These are phyloP conservation scores for Ditula angustiorana DNA, from an alignment of 2,888 invertebrate species.

Conservation along the genomic window DNA sequence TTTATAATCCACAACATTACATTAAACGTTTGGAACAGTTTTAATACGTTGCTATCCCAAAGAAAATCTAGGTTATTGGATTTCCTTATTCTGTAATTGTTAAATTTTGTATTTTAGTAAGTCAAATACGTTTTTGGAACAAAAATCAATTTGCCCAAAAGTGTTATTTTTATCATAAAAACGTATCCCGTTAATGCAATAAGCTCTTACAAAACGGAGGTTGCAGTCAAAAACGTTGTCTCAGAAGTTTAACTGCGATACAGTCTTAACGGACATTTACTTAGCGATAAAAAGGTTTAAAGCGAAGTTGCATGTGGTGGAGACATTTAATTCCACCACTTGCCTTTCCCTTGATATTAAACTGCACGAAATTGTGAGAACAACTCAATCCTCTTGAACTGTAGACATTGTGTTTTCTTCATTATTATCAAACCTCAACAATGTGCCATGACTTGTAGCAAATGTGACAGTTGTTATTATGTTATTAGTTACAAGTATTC, in stretches of 20 bases:
- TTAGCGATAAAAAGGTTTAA: slow-evolving; percentile 12
- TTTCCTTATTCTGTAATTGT: neutral
- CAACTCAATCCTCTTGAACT: neutral
- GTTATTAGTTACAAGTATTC: neutral
- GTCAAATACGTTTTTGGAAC: no score
- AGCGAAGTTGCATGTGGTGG: neutral
- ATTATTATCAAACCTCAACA: slow-evolving; percentile 5
- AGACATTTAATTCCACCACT: slow-evolving; percentile 5
- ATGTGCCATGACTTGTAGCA: slow-evolving; percentile 12
- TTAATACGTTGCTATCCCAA: neutral
- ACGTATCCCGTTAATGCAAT: neutral
- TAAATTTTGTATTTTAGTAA: no score
- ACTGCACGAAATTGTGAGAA: slow-evolving; percentile 25
- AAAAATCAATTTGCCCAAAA: neutral
- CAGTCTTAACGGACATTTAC: neutral
- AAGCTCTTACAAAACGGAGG: neutral
- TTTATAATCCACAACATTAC: no score
- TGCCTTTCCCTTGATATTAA: slow-evolving; percentile 28
- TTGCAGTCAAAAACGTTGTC: neutral
- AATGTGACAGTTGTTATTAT: slow-evolving; percentile 22
- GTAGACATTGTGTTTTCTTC: slow-evolving; percentile 12
- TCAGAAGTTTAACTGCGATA: neutral
- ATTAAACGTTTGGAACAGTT: no score
- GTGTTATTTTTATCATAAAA: neutral
- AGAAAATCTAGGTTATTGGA: neutral